Base-by-base conservation (phyloP, 2,797 vertebrate genomes). In the Synaphobranchus kaupii region DNA sequence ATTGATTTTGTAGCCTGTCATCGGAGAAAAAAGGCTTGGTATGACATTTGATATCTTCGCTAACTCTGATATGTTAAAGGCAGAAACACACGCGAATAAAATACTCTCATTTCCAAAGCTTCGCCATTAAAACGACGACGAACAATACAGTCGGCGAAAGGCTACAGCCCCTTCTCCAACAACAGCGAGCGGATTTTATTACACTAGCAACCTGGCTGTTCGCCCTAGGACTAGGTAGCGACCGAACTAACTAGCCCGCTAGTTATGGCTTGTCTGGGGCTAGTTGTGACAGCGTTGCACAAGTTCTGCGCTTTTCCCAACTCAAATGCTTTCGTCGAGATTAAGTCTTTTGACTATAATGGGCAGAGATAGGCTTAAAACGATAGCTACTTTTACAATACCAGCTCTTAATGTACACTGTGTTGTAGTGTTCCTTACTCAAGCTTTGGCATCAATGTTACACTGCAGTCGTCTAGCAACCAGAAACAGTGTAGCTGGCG, bases 401-500 rank as follows among this genome's bases (percentile, higher is more conserved):
- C n/a, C n/a, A 31, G n/a, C 28, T 39, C 1, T 56, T 31, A 83
- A 15, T 83, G 3, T 54, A 20, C 52, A 44, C 25, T 31, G 54
- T 15, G 12, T 58, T 48, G n/a, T 12, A 52, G n/a, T 34, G 28
- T 58, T 31, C 31, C 50, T 58, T 56, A 54, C 47, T 83, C n/a
- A 15, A 31, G 89, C 91, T 90, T 89, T 87, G 90, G 85, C 85
- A 63, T 88, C 89, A 76, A 56, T 86, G 91, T 88, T 81, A 48
- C 78, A 47, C 78, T 87, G 80, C 87, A 73, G 94, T 96, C 92
- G 95, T 96, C 94, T 95, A 95, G 95, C 95, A 96, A 96, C 95
- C 92, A 92, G 52, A 84, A 60, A 87, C 86, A 56, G 25, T 20
- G 50, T 34, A 71, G 78, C 47, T 81, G 47, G 50, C 50, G 28